Base-by-base conservation (phyloP, 2,888 invertebrate species). In the Aporophyla nigra region DNA sequence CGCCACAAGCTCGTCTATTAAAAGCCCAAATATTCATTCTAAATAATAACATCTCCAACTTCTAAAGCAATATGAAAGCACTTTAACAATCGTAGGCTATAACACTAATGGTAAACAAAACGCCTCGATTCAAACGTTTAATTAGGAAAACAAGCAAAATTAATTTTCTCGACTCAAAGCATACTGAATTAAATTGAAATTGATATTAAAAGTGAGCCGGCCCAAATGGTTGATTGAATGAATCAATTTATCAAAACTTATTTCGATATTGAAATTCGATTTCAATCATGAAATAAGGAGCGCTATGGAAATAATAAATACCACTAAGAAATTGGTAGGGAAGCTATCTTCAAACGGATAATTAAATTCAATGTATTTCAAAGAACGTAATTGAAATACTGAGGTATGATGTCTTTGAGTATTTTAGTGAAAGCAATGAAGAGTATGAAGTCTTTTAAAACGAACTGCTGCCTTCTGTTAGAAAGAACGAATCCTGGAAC, bases 241-340 rank as follows among this genome's bases (percentile, higher is more conserved):
- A 86, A 88, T 83, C 78, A 87, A 88, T 87, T 83, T 81, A 82
- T 82, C 73, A 83, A 80, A 81, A 87, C 74, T 82, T 84, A 81
- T 79, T 85, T 71, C 58, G 62, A 86, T 82, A 82, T 79, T 73
- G 78, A 80, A 85, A 80, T 84, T 80, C 70, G 70, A 82, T 88
- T 86, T 80, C 66, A 74, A 80, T 81, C 56, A 82, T 80, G 77
- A 74, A 80, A 74, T 71, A 75, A 51, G 63, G 40, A 78, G 51
- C n/a, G 61, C 58, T 61, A 72, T 58, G 72, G 61, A 59, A 85
- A 80, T 82, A 59, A 78, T 80, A 81, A 83, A 85, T 74, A 77
- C 68, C 67, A 54, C 67, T 66, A 77, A 87, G 74, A 78, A 76
- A 78, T 80, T 80, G 59, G 66, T 62, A 59, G 59, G 51, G 65